Conservation (phyloP, 2,797 vertebrate species). For the Myripristis jacobus region DNA sequence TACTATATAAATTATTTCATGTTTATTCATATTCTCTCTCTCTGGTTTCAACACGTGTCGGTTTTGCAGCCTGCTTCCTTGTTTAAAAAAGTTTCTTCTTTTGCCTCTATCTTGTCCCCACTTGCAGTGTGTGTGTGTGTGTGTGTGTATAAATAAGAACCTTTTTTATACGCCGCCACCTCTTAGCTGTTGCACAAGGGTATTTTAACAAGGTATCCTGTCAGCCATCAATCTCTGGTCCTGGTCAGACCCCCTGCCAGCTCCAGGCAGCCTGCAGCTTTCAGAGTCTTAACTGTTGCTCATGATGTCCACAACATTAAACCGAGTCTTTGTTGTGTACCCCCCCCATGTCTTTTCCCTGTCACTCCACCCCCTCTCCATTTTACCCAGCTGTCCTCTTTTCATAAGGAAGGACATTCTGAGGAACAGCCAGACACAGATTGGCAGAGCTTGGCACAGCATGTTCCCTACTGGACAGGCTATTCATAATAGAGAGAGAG, state of each 20-base stretch:
- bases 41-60: not conserved
- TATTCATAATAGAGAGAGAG: constrained; percentile 45
- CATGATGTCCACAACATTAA: not conserved
- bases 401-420: constrained; percentile 10
- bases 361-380: not conserved
- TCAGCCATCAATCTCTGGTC: constrained; percentile 38
- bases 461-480: constrained; percentile 47
- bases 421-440: constrained; percentile 38
- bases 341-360: not conserved
- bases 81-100: too few species aligned
- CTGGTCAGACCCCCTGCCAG: constrained; percentile 27
- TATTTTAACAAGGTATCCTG: constrained; percentile 74
- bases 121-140: constrained; percentile 8
- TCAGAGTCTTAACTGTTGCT: constrained; percentile 30
- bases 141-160: constrained; percentile 49
- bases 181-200: constrained; percentile 45
- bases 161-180: constrained; percentile 69
- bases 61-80: not conserved
- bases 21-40: not conserved
- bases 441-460: constrained; percentile 66
- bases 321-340: constrained; percentile 1
- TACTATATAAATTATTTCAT: not conserved
- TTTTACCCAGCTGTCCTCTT: not conserved
- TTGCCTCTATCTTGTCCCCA: not conserved
- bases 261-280: constrained; percentile 29